These are phyloP conservation scores for Pseudomyrmex cubaensis DNA, from an alignment of 1,140 invertebrate species.

Conservation along the genomic window DNA sequence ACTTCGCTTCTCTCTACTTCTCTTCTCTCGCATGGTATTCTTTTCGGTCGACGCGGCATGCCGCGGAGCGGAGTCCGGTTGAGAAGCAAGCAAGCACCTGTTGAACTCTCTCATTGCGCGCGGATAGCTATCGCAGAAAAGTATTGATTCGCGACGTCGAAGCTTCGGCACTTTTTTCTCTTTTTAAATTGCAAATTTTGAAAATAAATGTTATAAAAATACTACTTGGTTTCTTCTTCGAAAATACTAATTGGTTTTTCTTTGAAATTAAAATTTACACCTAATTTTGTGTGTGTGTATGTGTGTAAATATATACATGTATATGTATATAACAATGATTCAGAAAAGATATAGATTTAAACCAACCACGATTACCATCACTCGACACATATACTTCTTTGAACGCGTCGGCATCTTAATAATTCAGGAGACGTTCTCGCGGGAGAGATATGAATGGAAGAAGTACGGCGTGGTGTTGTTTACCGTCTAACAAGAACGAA, in stretches of 20 bases:
- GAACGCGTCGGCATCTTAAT: slow-evolving; percentile 70
- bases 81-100: slow-evolving; percentile 65
- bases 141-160: slow-evolving; percentile 25
- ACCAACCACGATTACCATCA: slow-evolving; percentile 1
- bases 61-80: slow-evolving; percentile 10
- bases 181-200: no score
- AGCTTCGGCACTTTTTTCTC: not conserved
- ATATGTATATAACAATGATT: no score
- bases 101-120: slow-evolving; percentile 60
- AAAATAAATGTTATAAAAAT: no score
- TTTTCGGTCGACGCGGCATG: slow-evolving; percentile 55
- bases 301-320: no score
- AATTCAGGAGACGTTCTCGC: slow-evolving; percentile 72
- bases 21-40: slow-evolving; percentile 49
- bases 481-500: slow-evolving; percentile 76
- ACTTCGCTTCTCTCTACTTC: slow-evolving; percentile 57
- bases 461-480: slow-evolving; percentile 77
- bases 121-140: slow-evolving; percentile 16
- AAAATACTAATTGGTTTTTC: no score
- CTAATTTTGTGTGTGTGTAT: no score
- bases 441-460: slow-evolving; percentile 77
- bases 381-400: slow-evolving; percentile 16
- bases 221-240: no score
- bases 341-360: not conserved
- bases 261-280: no score